A percentile compares a stretch with the other conserved stretches of the same genome.
These are phyloP conservation scores for Balearica regulorum DNA, from an alignment of 2,797 vertebrate species.

Conservation along the genomic window DNA sequence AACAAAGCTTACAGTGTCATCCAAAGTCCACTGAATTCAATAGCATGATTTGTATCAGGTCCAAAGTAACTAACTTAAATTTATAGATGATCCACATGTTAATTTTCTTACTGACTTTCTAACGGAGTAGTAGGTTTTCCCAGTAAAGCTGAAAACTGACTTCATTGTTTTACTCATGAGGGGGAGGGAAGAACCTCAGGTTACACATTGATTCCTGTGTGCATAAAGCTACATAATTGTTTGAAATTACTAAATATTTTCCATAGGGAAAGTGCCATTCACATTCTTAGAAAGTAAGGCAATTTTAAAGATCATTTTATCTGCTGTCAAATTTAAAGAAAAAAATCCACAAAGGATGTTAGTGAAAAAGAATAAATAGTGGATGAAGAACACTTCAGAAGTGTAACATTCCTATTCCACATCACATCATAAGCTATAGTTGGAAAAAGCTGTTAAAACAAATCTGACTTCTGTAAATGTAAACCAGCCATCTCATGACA, in stretches of 20 bases:
- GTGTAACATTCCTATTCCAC: neutral
- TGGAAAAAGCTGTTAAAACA: conserved; percentile 46
- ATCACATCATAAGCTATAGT: neutral
- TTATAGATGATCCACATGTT: neutral
- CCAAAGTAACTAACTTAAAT: neutral
- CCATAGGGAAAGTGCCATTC: neutral
- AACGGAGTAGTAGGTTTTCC: neutral
- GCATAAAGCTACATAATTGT: neutral
- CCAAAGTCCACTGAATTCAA: neutral
- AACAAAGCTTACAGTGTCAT: neutral
- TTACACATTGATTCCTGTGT: neutral
- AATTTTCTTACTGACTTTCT: neutral
- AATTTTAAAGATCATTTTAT: conserved; percentile 1
- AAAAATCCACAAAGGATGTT: conserved; percentile 6
- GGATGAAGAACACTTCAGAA: neutral
- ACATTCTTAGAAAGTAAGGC: neutral
- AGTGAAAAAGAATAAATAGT: neutral
- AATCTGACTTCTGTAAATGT: conserved; percentile 3
- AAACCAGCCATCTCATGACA: neutral
- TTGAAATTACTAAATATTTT: neutral
- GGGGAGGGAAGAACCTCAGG: neutral
- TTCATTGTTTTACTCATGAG: neutral
- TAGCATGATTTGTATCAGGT: neutral
- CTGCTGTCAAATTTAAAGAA: conserved; percentile 17
- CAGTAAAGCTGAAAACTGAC: neutral